These are phyloP conservation scores for Chironomus striatipennis DNA, from an alignment of 1,140 invertebrate genomes.

Conservation along the genomic window DNA sequence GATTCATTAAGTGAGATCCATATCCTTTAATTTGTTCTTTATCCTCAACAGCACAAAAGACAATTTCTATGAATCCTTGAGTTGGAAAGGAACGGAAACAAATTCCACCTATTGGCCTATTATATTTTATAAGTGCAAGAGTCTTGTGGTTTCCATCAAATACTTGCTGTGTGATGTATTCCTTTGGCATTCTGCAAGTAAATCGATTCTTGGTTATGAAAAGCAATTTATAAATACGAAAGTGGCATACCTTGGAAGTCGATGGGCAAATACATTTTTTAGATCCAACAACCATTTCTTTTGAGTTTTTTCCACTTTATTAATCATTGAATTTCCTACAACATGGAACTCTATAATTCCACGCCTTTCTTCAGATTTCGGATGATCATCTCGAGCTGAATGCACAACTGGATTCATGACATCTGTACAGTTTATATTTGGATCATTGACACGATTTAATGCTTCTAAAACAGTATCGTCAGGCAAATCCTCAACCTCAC, in stretches of 20 bases:
- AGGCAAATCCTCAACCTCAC: constrained; percentile 36
- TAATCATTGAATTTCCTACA: constrained; percentile 83
- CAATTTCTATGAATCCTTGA: constrained; percentile 42
- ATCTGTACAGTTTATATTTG: constrained; percentile 34
- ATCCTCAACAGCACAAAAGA: constrained; percentile 95
- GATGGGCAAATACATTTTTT: constrained; percentile 92
- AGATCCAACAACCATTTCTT: constrained; percentile 84
- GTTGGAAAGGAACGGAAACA: constrained; percentile 93
- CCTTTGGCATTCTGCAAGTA: constrained; percentile 77
- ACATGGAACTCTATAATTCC: constrained; percentile 91
- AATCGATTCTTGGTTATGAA: no score
- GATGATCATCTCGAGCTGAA: constrained; percentile 80
- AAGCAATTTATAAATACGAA: no score
- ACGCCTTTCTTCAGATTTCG: constrained; percentile 78
- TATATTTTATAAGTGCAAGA: constrained; percentile 82
- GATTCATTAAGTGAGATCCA: constrained; percentile 74
- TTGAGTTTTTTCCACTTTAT: constrained; percentile 78
- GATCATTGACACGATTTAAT: constrained; percentile 37
- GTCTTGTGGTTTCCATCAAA: constrained; percentile 98
- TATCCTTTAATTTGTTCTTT: constrained; percentile 98
- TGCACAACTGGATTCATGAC: constrained; percentile 58
- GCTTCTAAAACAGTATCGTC: constrained; percentile 35
- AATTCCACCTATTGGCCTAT: constrained; percentile 92
- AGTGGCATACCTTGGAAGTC: constrained; percentile 56
- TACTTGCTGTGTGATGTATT: constrained; percentile 93